Evolutionary conservation across 2,113 vertebrate species (phyloP).

Genomic region (Dissostichus mawsoni): DNA sequence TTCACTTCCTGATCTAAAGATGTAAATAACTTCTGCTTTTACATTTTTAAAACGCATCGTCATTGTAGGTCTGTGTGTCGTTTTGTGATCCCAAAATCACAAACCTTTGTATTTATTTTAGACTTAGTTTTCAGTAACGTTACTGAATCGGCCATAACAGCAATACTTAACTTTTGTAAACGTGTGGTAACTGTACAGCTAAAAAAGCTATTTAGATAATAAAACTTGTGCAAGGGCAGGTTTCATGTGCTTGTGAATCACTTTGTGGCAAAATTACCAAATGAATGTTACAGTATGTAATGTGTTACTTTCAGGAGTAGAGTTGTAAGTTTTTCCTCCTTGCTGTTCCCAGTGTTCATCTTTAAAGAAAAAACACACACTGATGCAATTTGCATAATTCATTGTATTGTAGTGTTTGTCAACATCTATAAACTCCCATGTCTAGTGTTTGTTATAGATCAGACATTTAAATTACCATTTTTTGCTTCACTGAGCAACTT

Average conservation of each 20-base stretch:
- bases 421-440: no score
- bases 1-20: conserved; percentile 30
- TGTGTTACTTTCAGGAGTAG: background rate
- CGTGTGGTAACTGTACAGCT: background rate
- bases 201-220: background rate
- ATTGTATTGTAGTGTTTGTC: no score
- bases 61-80: background rate
- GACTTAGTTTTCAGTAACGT: background rate
- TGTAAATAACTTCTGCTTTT: conserved; percentile 7
- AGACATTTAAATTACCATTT: no score
- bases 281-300: background rate
- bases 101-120: background rate
- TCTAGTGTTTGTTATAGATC: no score
- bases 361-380: background rate
- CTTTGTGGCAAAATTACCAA: background rate
- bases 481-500: no score
- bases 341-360: background rate
- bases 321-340: background rate
- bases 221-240: background rate
- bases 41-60: background rate
- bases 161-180: background rate
- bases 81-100: background rate
- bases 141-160: background rate
- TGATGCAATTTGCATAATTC: no score
- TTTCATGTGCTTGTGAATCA: background rate